A percentile compares a stretch with the other conserved stretches of the same genome.
These are phyloP conservation scores for Nibea albiflora DNA, from an alignment of 2,113 vertebrate species.

Conservation along the genomic window DNA sequence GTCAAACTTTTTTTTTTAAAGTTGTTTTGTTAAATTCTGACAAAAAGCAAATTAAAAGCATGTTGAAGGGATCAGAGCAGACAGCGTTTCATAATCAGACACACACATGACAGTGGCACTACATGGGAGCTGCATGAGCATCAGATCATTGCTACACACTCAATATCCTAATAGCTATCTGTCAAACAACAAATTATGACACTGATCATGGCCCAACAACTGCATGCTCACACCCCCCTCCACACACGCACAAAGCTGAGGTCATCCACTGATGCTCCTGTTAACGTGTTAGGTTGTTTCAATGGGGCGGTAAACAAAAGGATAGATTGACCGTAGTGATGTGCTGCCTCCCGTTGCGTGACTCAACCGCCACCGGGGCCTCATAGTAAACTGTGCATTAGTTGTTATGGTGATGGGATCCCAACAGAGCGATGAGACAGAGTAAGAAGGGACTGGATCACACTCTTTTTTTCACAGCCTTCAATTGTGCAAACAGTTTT, in stretches of 20 bases:
- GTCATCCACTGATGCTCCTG: slow-evolving; percentile 61
- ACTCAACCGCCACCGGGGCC: slow-evolving; percentile 83
- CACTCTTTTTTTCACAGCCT: too few species aligned
- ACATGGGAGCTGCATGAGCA: slow-evolving; percentile 8
- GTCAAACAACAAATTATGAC: slow-evolving; percentile 38
- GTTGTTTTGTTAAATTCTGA: background rate
- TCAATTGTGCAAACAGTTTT: too few species aligned
- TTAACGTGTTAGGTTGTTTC: slow-evolving; percentile 76
- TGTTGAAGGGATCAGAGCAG: background rate
- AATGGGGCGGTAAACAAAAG: slow-evolving; percentile 75
- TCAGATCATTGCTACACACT: slow-evolving; percentile 47
- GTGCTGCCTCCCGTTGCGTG: slow-evolving; percentile 87
- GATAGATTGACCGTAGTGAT: slow-evolving; percentile 85
- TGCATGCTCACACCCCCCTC: background rate
- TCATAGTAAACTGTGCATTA: slow-evolving; percentile 79
- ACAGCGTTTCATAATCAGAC: background rate
- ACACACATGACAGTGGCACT: background rate
- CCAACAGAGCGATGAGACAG: slow-evolving; percentile 76
- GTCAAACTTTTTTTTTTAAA: background rate
- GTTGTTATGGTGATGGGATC: slow-evolving; percentile 81
- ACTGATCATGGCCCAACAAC: slow-evolving; percentile 26
- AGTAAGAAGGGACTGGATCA: background rate
- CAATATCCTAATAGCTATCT: slow-evolving; percentile 28
- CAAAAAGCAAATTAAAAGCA: background rate
- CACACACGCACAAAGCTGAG: slow-evolving; percentile 4